Evolutionary conservation across 2,113 vertebrate species (phyloP).

Genomic region (Acanthisitta chloris): DNA sequence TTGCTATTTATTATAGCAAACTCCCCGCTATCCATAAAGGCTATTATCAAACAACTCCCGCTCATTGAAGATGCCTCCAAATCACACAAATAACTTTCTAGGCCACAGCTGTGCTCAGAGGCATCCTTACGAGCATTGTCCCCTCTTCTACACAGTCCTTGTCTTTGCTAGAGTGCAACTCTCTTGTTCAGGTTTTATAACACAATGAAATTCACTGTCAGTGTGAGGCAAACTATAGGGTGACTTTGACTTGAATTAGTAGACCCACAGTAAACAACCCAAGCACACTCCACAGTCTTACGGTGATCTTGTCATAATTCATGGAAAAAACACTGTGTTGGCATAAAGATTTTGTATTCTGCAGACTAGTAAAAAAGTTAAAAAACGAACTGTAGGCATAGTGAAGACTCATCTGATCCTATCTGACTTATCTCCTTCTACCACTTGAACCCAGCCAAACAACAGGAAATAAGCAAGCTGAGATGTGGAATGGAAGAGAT

Average conservation of each 20-base stretch:
- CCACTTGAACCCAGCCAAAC: neutral
- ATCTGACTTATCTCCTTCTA: neutral
- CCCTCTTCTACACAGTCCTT: neutral
- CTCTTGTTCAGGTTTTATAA: neutral
- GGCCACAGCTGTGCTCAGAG: neutral
- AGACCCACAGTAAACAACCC: neutral
- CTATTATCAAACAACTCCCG: neutral
- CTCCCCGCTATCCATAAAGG: neutral
- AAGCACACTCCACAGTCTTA: neutral
- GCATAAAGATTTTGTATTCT: neutral
- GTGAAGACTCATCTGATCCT: neutral
- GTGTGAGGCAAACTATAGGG: neutral
- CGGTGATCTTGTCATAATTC: neutral
- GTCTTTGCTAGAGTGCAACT: neutral
- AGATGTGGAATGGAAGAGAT: neutral
- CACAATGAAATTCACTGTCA: neutral
- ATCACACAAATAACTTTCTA: neutral
- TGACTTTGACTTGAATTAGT: neutral
- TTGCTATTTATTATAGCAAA: neutral
- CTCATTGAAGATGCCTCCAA: neutral
- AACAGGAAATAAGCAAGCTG: neutral
- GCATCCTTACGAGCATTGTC: neutral
- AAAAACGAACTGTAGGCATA: neutral
- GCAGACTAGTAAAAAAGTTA: neutral
- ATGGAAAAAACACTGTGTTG: neutral